Base-by-base conservation (phyloP, 2,888 invertebrate genomes). In the Panorpa germanica region DNA sequence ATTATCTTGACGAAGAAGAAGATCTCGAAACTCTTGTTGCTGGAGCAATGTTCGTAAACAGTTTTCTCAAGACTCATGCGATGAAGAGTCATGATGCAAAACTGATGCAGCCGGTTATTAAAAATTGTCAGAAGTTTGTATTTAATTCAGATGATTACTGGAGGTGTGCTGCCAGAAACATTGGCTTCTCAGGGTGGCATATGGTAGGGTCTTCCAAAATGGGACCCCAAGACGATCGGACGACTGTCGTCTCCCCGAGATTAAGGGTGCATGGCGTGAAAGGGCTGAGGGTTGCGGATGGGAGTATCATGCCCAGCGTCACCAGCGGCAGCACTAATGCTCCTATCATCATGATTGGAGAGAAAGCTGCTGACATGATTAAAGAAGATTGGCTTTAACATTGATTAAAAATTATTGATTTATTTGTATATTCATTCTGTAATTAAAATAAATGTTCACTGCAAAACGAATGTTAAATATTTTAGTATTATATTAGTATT, bases 161-260 rank as follows among this genome's bases (percentile, higher is more conserved):
- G 70, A 59, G 66, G 30, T 74, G 74, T 45, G 67, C 68, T 13
- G 53, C 65, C 5, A 57, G 63, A 10, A 63, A 69, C 35, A 48
- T 68, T 23, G 65, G 70, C 1, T 56, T 61, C 9, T 69, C 70
- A 33, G 58, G 69, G 41, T 68, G 70, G 39, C 71, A 73, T 40
- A 70, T 71, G 18, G 50, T 54, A 13, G 67, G 70, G 1, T 71
- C 71, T 0, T 59, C 64, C 36, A 68, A 68, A 40, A 74, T 74
- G 74, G 73, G 72, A 0, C 65, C 70, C 1, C 43, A 42, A 14
- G 49, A 45, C 2, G 71, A 73, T 46, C 55, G 61, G 0, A 49
- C 53, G 0, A 68, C 72, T 1, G 69, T 76, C 1, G 73, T 76
- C 0, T 69, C 73, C 45, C 63, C 68, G 4, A 55, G 61, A 32